Evolutionary conservation across 2,797 vertebrate genomes (phyloP).

Genomic region (Pseudomugil tenellus): DNA sequence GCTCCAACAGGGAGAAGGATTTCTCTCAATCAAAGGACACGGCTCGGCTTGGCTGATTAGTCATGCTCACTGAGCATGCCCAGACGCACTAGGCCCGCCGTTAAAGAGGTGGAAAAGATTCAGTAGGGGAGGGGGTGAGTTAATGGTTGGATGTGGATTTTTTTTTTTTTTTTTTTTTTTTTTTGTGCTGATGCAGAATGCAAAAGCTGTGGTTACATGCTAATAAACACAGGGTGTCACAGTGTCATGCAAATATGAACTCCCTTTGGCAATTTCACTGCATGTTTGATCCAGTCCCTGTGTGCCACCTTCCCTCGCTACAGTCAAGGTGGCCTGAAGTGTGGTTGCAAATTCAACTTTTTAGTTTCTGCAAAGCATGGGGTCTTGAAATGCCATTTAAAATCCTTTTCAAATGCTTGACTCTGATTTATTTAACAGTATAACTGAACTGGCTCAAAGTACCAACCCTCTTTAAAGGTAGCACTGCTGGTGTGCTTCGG

Average conservation of each 20-base stretch:
- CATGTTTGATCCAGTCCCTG: constrained; percentile 51
- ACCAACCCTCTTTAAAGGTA: constrained; percentile 19
- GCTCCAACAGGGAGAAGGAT: constrained; percentile 60
- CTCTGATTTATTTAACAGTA: constrained; percentile 48
- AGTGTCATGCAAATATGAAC: constrained; percentile 75
- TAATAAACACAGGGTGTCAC: constrained; percentile 80
- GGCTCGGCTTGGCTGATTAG: constrained; percentile 80
- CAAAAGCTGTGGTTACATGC: constrained; percentile 68
- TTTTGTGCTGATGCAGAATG: constrained; percentile 41
- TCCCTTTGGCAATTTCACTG: constrained; percentile 57
- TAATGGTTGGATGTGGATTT: not conserved
- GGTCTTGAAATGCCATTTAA: constrained; percentile 44
- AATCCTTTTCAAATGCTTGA: constrained; percentile 58
- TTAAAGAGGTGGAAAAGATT: constrained; percentile 67
- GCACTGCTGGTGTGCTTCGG: constrained; percentile 16
- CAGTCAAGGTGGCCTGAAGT: constrained; percentile 43
- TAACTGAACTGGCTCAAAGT: constrained; percentile 38
- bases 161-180: not conserved
- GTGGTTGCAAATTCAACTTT: constrained; percentile 21
- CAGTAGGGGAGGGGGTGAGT: constrained; percentile 37
- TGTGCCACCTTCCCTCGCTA: constrained; percentile 12
- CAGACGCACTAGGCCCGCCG: constrained; percentile 50
- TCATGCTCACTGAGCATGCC: constrained; percentile 66
- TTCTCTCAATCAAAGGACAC: constrained; percentile 75
- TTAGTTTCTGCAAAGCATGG: constrained; percentile 39